A percentile compares a stretch with the other conserved stretches of the same genome.
Evolutionary conservation across 2,113 vertebrate genomes (phyloP).

Genomic region (Corvus hawaiiensis): DNA sequence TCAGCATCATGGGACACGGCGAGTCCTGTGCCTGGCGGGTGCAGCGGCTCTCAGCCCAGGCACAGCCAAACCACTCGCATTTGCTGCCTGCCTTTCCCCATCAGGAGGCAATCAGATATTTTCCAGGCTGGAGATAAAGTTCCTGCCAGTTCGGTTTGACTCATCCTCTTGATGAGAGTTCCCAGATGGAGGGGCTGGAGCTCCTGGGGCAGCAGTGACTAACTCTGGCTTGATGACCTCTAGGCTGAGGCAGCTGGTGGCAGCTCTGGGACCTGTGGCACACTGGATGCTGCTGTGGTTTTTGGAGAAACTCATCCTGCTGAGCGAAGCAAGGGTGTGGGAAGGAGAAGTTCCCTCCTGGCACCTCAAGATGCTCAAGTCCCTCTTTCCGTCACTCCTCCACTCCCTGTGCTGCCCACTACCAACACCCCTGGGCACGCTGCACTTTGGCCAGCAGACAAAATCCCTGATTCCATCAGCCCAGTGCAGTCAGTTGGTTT

Average conservation of each 20-base stretch:
- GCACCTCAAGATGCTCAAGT: neutral
- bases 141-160: neutral
- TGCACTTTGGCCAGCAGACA: neutral
- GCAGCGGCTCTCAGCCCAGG: neutral
- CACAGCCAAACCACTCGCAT: neutral
- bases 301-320: neutral
- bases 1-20: rapidly evolving
- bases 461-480: neutral
- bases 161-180: neutral
- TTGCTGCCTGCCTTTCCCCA: neutral
- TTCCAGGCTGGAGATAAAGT: neutral
- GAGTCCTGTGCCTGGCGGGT: rapidly evolving
- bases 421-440: neutral
- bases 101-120: neutral
- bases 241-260: neutral
- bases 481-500: neutral
- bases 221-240: neutral
- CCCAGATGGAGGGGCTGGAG: neutral
- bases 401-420: neutral
- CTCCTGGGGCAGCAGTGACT: neutral
- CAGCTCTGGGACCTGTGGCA: neutral
- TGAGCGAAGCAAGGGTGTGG: rapidly evolving
- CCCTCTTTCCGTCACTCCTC: neutral
- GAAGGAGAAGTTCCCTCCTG: neutral
- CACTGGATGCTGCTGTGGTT: neutral